Evolutionary conservation across 2,888 invertebrate genomes (phyloP), one percentile per base, ranked within the genome.

Genomic region (Neoscelio sp.): DNA sequence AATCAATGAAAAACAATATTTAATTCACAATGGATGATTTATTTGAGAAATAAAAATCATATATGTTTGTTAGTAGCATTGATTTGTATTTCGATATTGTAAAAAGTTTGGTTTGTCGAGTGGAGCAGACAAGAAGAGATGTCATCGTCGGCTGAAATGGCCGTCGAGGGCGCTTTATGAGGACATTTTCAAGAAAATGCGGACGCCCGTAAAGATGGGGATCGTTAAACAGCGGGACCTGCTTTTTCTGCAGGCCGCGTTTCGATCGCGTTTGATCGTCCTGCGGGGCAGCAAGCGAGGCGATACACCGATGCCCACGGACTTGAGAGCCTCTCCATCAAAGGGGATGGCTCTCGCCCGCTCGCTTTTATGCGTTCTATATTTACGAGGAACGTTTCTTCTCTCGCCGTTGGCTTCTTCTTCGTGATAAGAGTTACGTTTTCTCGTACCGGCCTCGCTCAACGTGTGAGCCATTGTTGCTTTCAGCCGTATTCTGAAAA

Each of bases 241-340:
- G 65, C 65, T 52, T 58, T 50, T 77, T 56, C 71, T 67, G 35
- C 54, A 40, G 50, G 35, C 56, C 35, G 50, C 44, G 20, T 60
- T 80, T 76, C 70, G 75, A 80, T 80, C 76, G 83, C 82, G 83
- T 83, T 80, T 82, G 85, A 84, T 85, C 83, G 82, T 85, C 82
- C 83, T 85, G 85, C 80, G 85, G 85, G 71, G 81, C 82, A 82
- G 80, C 83, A 8, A 62, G 15, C 83, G 82, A 77, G 75, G 82
- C 83, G 85, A 85, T 86, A 86, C 62, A 68, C 83, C 84, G 74
- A 46, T 80, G 71, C 76, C 75, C 68, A 77, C 80, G 83, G 80
- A 85, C 86, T 88, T 86, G 85, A 87, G 85, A 88, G 86, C 86
- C 85, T 86, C 87, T 89, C 89, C 84, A 89, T 89, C 89, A 88